Conservation (phyloP, 1,140 invertebrate genomes). For the Mercenaria mercenaria region DNA sequence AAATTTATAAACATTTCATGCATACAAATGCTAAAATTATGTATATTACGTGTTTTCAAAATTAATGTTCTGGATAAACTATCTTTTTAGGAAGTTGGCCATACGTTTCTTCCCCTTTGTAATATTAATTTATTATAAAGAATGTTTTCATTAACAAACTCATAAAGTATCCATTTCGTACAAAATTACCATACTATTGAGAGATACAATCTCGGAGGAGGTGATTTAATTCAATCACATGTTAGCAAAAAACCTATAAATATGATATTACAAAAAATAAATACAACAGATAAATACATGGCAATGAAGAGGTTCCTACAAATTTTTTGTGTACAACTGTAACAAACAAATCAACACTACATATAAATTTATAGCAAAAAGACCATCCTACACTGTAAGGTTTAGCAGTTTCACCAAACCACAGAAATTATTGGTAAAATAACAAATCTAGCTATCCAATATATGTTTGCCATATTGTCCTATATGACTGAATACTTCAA, state of each 20-base stretch:
- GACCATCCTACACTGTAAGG: no score
- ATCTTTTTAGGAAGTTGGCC: conserved; percentile 5
- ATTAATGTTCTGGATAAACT: conserved; percentile 7
- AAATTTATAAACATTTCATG: background rate
- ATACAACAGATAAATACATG: background rate
- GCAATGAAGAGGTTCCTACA: no score
- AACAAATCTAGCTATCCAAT: no score
- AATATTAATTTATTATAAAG: background rate
- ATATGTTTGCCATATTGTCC: no score
- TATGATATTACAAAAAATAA: background rate
- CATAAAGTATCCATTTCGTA: conserved; percentile 8
- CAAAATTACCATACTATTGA: background rate
- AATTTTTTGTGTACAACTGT: no score
- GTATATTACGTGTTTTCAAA: conserved; percentile 13
- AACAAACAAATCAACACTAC: no score
- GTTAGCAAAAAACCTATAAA: background rate
- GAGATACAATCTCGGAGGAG: background rate
- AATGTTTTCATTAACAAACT: background rate
- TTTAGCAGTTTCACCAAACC: no score
- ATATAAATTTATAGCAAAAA: no score
- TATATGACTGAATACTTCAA: no score
- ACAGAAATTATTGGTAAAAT: no score
- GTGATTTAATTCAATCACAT: conserved; percentile 22
- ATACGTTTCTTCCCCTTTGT: background rate
- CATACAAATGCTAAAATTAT: conserved; percentile 44